Evolutionary conservation across 2,888 invertebrate species (phyloP).

Genomic region (Campaea margaritaria): DNA sequence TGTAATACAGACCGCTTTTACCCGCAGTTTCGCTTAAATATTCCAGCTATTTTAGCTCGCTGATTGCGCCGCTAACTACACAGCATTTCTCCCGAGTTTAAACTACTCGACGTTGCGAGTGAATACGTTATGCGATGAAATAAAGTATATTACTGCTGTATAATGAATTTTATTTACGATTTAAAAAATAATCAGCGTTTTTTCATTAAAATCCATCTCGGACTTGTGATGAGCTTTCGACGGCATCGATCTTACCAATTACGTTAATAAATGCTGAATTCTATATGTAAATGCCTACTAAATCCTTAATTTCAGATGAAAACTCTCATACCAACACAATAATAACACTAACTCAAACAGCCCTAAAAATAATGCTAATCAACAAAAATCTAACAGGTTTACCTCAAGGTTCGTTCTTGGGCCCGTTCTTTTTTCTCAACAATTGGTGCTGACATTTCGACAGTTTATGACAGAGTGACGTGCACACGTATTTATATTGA

Average conservation of each 20-base stretch:
- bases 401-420: slow-evolving; percentile 23
- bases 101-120: slow-evolving; percentile 38
- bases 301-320: neutral
- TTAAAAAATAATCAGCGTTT: slow-evolving; percentile 10
- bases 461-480: slow-evolving; percentile 22
- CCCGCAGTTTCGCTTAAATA: slow-evolving; percentile 45
- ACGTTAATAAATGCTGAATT: slow-evolving; percentile 16
- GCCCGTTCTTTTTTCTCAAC: slow-evolving; percentile 17
- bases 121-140: slow-evolving; percentile 34
- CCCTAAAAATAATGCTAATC: neutral
- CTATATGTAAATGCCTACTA: slow-evolving; percentile 8
- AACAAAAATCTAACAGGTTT: slow-evolving; percentile 17
- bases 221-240: slow-evolving; percentile 33
- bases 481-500: slow-evolving; percentile 17
- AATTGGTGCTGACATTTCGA: slow-evolving; percentile 23
- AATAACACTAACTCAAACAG: neutral
- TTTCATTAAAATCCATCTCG: slow-evolving; percentile 1
- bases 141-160: slow-evolving; percentile 27
- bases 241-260: slow-evolving; percentile 28
- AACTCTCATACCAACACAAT: neutral
- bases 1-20: slow-evolving; percentile 44
- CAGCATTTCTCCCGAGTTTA: slow-evolving; percentile 38
- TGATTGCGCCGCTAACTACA: slow-evolving; percentile 42
- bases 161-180: slow-evolving; percentile 28
- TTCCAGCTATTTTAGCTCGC: slow-evolving; percentile 42